Evolutionary conservation across 2,113 vertebrate species (phyloP).

Genomic region (Solenodon paradoxus): DNA sequence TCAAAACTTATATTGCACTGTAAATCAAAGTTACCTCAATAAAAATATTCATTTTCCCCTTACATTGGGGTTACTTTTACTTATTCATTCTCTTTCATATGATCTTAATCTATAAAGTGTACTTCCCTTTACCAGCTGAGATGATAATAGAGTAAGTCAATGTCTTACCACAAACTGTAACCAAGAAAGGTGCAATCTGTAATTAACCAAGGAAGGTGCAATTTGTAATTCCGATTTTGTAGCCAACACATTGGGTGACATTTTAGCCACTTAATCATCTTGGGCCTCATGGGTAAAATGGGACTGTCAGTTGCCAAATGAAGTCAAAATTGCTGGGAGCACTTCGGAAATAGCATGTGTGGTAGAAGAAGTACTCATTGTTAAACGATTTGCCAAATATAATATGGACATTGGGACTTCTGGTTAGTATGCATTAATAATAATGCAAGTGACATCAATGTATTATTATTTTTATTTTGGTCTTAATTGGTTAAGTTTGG

Average conservation of each 20-base stretch:
- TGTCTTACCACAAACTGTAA: background rate
- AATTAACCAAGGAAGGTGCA: slow-evolving; percentile 17
- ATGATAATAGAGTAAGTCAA: slow-evolving; percentile 20
- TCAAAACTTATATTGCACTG: no score
- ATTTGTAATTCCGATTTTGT: slow-evolving; percentile 34
- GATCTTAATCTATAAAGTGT: background rate
- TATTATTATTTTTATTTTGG: background rate
- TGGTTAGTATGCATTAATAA: background rate
- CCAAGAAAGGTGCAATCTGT: background rate
- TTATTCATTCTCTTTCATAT: background rate
- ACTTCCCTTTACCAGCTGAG: background rate
- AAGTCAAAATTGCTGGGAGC: background rate
- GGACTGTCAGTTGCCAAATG: slow-evolving; percentile 21
- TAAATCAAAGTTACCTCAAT: no score
- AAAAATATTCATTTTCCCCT: no score
- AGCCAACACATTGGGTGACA: background rate
- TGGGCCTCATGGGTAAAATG: background rate
- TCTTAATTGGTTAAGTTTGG: slow-evolving; percentile 4
- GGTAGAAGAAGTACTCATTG: background rate
- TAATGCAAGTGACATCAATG: background rate
- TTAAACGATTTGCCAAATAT: slow-evolving; percentile 4
- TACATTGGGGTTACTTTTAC: background rate
- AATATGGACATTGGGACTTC: background rate
- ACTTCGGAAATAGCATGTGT: slow-evolving; percentile 14
- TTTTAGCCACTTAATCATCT: slow-evolving; percentile 28